phyloP scores from a whole-genome alignment of 2,113 vertebrate species.

The Tylochromis polylepis region DNA sequence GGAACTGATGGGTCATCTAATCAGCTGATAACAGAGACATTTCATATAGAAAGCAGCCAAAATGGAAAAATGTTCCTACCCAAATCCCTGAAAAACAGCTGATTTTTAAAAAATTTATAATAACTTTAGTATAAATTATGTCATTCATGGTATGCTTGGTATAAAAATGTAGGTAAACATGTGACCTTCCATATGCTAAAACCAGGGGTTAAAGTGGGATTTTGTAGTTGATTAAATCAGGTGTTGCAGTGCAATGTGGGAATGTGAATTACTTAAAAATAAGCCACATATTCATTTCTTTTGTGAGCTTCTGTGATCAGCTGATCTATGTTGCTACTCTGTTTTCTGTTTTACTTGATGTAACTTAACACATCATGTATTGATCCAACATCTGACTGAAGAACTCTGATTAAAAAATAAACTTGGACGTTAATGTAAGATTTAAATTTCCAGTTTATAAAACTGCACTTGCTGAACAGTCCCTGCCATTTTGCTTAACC shows the following conservation, averaged over 20 bases:
- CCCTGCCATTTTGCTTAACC: too few relatives aligned
- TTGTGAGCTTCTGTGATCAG: neutral
- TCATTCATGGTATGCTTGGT: neutral
- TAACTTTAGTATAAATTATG: neutral
- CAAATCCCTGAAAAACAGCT: neutral
- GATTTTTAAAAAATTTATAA: neutral
- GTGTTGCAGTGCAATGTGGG: neutral
- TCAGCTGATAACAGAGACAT: neutral
- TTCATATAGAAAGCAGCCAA: neutral
- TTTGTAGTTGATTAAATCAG: neutral
- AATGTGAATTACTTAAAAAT: neutral
- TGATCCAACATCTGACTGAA: neutral
- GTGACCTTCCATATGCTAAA: neutral
- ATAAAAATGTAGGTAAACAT: neutral
- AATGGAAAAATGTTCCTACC: neutral
- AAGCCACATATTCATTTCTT: neutral
- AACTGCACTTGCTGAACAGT: neutral
- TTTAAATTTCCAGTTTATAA: neutral
- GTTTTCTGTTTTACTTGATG: neutral
- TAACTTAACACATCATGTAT: neutral
- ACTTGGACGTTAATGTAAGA: neutral
- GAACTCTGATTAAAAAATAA: neutral
- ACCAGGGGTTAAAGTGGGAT: neutral
- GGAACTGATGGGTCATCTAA: neutral
- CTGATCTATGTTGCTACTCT: neutral